Base-by-base conservation (phyloP, 2,888 invertebrate species). In the Masnerella sp. region DNA sequence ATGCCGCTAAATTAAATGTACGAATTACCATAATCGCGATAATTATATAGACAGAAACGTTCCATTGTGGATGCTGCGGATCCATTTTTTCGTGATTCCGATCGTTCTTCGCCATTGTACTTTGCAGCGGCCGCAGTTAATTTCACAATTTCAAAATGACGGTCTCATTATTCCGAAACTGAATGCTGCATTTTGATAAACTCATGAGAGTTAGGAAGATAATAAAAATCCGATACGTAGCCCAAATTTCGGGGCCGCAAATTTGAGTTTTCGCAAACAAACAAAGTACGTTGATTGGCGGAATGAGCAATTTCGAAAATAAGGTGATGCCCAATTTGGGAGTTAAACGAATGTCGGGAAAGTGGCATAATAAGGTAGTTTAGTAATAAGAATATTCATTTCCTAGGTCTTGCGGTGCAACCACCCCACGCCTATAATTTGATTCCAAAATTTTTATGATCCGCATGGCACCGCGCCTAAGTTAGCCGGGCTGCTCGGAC, bases 401-500 rank as follows among this genome's bases (percentile, higher is more conserved):
- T 72, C 49, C 65, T 36, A 32, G 36, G 40, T 47, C 32, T 42
- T 34, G 32, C 28, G 28, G 12, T 5, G 2, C 30, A 20, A 15
- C 58, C 58, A 51, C 62, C 59, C 58, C 58, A 78, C 72, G 78
- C 71, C 81, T 82, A 80, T 82, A 84, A 85, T 85, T 83, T 82
- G 81, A 85, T 84, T 84, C 80, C 78, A 80, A 82, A 82, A 82
- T 82, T 82, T 84, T 83, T 83, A 84, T 80, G 83, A 80, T 82
- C 79, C 80, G 79, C 80, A 61, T 54, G 74, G 68, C 77, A 78
- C 75, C 79, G 77, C 80, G 77, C 72, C 74, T 74, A 71, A 76
- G 52, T 67, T 64, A 59, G 70, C 56, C 56, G 76, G 72, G 69
- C 68, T 61, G 75, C 67, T 69, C 75, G 54, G 77, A 71, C 79